phyloP scores from a whole-genome alignment of 1,140 invertebrate genomes.

The Hyles euphorbiae region DNA sequence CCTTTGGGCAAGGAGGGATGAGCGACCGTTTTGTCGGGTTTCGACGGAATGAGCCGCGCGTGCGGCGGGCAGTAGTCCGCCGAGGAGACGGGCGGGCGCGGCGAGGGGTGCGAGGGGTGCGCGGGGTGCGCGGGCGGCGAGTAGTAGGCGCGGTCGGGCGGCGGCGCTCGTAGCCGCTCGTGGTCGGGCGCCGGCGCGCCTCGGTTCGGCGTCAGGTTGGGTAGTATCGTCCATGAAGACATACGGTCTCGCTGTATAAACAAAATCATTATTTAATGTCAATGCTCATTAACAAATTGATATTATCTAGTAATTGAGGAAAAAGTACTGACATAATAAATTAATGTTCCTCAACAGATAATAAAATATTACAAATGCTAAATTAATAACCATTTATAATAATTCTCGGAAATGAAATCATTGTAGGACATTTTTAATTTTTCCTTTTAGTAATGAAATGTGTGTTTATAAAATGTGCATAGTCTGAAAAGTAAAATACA shows the following conservation, averaged over 20 bases:
- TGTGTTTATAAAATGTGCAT: not conserved
- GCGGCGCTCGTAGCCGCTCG: slow-evolving; percentile 59
- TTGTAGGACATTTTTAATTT: no score
- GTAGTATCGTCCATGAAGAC: slow-evolving; percentile 73
- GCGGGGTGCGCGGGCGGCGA: slow-evolving; percentile 31
- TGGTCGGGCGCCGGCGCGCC: slow-evolving; percentile 50
- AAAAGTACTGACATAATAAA: no score
- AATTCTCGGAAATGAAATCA: no score
- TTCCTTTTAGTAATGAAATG: no score
- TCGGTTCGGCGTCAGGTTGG: slow-evolving; percentile 60
- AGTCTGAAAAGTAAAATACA: not conserved
- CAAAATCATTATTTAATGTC: slow-evolving; percentile 14
- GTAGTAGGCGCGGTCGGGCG: slow-evolving; percentile 53
- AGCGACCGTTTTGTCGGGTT: slow-evolving; percentile 75
- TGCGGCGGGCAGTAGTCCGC: slow-evolving; percentile 42
- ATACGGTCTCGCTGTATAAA: slow-evolving; percentile 63
- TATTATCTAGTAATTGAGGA: no score
- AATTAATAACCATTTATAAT: no score
- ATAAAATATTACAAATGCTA: no score
- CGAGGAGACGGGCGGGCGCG: slow-evolving; percentile 73
- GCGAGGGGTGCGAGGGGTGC: slow-evolving; percentile 38
- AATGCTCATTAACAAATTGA: no score
- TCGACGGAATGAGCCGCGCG: slow-evolving; percentile 46
- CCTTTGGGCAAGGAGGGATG: slow-evolving; percentile 80
- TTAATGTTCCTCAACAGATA: no score